Evolutionary conservation across 2,113 vertebrate genomes (phyloP), one percentile per base, ranked within the genome.

Genomic region (Verasper variegatus): DNA sequence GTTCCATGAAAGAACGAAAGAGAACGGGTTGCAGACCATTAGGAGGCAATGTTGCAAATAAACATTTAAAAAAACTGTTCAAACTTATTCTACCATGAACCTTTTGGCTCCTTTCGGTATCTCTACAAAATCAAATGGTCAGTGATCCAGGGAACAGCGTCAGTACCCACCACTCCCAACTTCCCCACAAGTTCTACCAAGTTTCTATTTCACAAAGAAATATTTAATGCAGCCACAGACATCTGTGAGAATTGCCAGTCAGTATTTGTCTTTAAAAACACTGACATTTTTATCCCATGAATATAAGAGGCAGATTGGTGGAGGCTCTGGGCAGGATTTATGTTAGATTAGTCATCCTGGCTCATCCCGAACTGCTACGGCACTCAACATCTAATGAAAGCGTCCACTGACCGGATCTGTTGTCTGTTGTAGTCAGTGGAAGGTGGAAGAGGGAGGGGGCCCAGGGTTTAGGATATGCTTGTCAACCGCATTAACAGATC

Each of bases 401-500:
- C 23, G 17, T 62, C 63, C 52, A 65, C 62, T 64, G 59, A 54
- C 58, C 59, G 26, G 77, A 66, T 76, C 78, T 72, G 42, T 67
- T 78, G 60, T 72, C 52, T 51, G 61, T 37, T 76, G 62, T 51
- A 70, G 71, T 83, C 69, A 60, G 66, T 31, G 58, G n/a, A 70
- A 64, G 57, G 47, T 56, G 18, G 21, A 71, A 15, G 52, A 35
- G 52, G 26, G 24, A 9, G 51, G 21, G 56, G 57, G 21, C 0
- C 12, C 20, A 23, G 6, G 17, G 21, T 51, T 73, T 17, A 64
- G 71, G 80, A 84, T 59, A 80, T 76, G 86, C 78, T 65, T 89
- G 87, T 89, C 86, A 88, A 66, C 71, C 62, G 58, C 78, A 86
- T 80, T 85, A 85, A 84, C 80, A 82, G 75, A 84, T 90, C 88